Evolutionary conservation across 1,140 invertebrate genomes (phyloP).

Genomic region (Drosophila bocki): DNA sequence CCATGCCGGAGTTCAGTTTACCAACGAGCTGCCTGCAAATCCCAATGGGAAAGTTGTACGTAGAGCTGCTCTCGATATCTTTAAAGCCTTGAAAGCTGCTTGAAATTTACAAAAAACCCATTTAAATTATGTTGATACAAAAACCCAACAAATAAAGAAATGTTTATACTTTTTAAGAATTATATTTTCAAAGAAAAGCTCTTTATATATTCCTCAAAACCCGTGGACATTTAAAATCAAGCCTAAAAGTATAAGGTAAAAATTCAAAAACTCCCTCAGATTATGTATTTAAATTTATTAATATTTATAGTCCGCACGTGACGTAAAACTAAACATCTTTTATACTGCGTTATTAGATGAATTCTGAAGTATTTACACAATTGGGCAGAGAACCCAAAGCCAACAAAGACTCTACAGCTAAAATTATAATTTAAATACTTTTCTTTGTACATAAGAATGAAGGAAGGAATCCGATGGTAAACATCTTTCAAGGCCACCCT

Average conservation of each 20-base stretch:
- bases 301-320: conserved; percentile 5
- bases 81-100: neutral
- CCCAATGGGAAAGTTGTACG: neutral
- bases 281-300: neutral
- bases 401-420: neutral
- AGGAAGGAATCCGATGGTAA: conserved; percentile 26
- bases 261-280: neutral
- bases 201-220: neutral
- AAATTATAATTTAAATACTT: conserved; percentile 13
- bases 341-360: conserved; percentile 2
- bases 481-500: conserved; percentile 31
- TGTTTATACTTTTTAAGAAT: too few species aligned
- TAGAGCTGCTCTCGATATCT: neutral
- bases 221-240: neutral
- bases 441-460: conserved; percentile 4
- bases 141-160: too few species aligned
- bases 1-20: neutral
- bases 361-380: conserved; percentile 38
- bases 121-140: too few species aligned
- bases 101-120: neutral
- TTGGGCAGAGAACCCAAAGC: conserved; percentile 2
- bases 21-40: neutral
- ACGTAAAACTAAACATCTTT: conserved; percentile 5
- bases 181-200: neutral
- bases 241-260: conserved; percentile 19